Evolutionary conservation across 2,888 invertebrate genomes (phyloP), one percentile per base, ranked within the genome.

Genomic region (Nymphalis polychloros): DNA sequence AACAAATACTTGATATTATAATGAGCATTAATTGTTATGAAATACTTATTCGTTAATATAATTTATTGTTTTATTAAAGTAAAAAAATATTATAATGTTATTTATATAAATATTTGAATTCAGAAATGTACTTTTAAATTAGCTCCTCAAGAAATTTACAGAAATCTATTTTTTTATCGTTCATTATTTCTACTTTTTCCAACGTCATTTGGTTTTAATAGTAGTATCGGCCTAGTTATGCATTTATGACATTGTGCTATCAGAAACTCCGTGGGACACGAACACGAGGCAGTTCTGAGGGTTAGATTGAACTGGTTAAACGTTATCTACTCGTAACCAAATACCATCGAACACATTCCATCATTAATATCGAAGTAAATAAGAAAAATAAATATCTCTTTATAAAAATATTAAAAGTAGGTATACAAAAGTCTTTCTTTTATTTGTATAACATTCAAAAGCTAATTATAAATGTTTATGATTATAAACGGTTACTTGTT

Each of bases 261-360:
- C 74, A 73, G 73, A 41, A 13, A 78, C 78, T 81, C 79, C 81
- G 79, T 81, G 82, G 83, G 84, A 85, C 84, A 83, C 73, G 72
- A 78, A 85, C 84, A 84, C 73, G 72, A 78, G 80, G 78, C 76
- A 77, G 77, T 78, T 77, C 78, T 79, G 64, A 52, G 31, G 52
- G 72, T 86, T 72, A 78, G 89, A 78, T 83, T 57, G 67, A 80
- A 78, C 86, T 79, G 77, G 90, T 84, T 84, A 57, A 6, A 59
- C 75, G 75, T 82, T 81, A 82, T 81, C 80, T 76, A 67, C 72
- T 68, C 72, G 72, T 76, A 75, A 72, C 69, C 74, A 76, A 76
- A 77, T 76, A 77, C 73, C 70, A 70, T 69, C 72, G 70, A 67
- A 72, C 71, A 72, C 78, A 78, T 84, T 85, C 84, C 82, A 84